phyloP scores from a whole-genome alignment of 2,797 vertebrate species.

The Chelon auratus region DNA sequence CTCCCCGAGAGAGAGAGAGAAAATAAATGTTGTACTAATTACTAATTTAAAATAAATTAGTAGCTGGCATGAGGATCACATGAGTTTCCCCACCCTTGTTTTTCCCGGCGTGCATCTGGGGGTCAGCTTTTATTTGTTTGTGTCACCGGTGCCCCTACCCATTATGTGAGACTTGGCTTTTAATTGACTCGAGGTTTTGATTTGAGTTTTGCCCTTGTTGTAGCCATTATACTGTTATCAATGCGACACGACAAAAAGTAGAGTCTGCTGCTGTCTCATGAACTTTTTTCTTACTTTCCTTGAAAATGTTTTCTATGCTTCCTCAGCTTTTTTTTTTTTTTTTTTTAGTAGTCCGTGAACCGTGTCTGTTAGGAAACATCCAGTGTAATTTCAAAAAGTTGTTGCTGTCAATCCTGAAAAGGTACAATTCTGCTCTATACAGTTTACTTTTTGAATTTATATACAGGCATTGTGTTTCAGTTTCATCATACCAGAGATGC shows the following conservation, averaged over 20 bases:
- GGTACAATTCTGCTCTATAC: neutral
- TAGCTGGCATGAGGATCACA: no score
- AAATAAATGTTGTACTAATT: no score
- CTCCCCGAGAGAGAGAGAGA: no score
- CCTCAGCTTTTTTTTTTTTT: neutral
- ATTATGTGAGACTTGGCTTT: no score
- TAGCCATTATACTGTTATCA: neutral
- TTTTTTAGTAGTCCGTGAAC: neutral
- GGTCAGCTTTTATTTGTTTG: no score
- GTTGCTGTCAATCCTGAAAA: slow-evolving; percentile 8
- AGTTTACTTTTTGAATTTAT: neutral
- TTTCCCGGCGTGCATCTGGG: no score
- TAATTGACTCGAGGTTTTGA: no score
- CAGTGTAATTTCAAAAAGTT: neutral
- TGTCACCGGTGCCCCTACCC: no score
- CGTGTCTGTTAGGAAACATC: neutral
- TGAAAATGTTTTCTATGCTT: neutral
- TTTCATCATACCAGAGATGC: neutral
- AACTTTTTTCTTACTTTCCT: neutral
- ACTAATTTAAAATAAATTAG: no score
- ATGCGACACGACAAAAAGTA: neutral
- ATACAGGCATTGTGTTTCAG: neutral
- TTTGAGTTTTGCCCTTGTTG: neutral
- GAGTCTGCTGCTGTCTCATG: neutral
- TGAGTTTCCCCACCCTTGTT: no score